A percentile compares a stretch with the other conserved stretches of the same genome.
These are phyloP conservation scores for Chromoteleia sp. DNA, from an alignment of 2,888 invertebrate genomes.

Conservation along the genomic window DNA sequence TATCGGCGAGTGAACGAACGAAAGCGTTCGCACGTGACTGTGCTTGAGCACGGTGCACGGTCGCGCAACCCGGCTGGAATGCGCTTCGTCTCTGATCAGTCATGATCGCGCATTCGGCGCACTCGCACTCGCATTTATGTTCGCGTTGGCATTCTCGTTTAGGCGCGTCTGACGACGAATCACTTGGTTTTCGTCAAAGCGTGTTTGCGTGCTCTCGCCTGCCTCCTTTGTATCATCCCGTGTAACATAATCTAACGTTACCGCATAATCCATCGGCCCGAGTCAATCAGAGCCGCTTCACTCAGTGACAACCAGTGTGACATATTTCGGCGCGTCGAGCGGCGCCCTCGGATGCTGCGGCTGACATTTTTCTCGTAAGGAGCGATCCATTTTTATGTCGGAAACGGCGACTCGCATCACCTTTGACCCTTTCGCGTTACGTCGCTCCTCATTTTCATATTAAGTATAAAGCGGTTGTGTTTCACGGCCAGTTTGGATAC, in stretches of 20 bases:
- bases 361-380: constrained; percentile 36
- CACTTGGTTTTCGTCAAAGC: neutral
- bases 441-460: neutral
- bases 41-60: constrained; percentile 5
- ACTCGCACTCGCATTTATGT: constrained; percentile 41
- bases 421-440: constrained; percentile 16
- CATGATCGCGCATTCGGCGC: constrained; percentile 58
- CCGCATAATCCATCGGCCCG: neutral
- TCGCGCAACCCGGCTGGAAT: constrained; percentile 61
- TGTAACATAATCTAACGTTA: neutral
- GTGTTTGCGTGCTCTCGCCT: neutral
- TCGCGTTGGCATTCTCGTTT: too few relatives aligned
- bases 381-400: constrained; percentile 35
- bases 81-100: constrained; percentile 48
- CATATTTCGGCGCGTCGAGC: neutral
- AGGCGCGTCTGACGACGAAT: constrained; percentile 18
- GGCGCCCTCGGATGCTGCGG: constrained; percentile 45
- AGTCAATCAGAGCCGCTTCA: neutral
- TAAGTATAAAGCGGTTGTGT: neutral
- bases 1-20: constrained; percentile 25
- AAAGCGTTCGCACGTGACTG: constrained; percentile 45
- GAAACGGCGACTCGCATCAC: constrained; percentile 13
- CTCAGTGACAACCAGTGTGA: neutral
- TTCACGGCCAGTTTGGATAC: neutral
- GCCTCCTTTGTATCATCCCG: neutral